Evolutionary conservation across 2,113 vertebrate genomes (phyloP).

Genomic region (Paratilapia polleni): DNA sequence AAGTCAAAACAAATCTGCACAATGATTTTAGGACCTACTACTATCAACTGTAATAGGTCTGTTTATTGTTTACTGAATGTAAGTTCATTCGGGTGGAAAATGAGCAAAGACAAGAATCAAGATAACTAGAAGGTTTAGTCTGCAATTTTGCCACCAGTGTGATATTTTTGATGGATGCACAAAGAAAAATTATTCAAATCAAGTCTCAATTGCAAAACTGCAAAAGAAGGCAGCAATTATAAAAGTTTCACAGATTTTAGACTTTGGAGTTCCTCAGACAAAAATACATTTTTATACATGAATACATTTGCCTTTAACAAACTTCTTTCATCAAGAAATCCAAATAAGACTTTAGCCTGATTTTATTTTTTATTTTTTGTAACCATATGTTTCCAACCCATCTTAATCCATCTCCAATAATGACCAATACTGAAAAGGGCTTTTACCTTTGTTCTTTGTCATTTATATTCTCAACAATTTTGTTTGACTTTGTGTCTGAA

Average conservation of each 20-base stretch:
- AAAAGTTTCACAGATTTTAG: neutral
- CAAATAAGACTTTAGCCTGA: too few species aligned
- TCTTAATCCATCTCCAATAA: neutral
- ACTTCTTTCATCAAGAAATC: too few species aligned
- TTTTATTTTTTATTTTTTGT: too few species aligned
- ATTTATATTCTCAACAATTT: neutral
- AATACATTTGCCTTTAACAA: neutral
- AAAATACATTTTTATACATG: neutral
- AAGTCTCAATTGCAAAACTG: neutral
- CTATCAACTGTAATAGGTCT: neutral
- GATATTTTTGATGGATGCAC: neutral
- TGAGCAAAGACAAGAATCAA: neutral
- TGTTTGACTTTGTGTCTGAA: neutral
- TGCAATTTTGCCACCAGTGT: neutral
- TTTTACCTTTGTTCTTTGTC: neutral
- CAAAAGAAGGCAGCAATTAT: neutral
- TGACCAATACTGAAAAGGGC: neutral
- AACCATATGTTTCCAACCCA: neutral
- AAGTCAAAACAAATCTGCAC: neutral
- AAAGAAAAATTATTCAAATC: neutral
- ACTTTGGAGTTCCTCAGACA: neutral
- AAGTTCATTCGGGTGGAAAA: neutral
- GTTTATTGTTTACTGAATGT: neutral
- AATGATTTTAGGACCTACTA: neutral
- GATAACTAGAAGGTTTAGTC: neutral